Base-by-base conservation (phyloP, 92 coral and sea anemone species). In the Muricea muricata region DNA sequence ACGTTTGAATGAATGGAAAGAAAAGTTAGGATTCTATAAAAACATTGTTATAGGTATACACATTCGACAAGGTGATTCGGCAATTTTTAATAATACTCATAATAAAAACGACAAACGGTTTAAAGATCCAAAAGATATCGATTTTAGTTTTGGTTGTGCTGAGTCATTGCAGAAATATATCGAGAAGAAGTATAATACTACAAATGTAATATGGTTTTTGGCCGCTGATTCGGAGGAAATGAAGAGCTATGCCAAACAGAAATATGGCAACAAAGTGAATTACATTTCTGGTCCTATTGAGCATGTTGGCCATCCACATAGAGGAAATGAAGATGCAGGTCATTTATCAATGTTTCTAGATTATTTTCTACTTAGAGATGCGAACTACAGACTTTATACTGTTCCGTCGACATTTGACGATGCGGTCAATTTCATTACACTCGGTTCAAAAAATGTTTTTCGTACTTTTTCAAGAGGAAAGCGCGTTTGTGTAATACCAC, bases 301-400 rank as follows among this genome's bases (percentile, higher is more conserved):
- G 60, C 79, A 73, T 46, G 32, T 73, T 39, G 79, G 46, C 46
- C 60, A 15, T 3, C n/a, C 55, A 18, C 42, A 73, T 25, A 61
- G 79, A 15, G 46, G 46, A 17, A 61, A 46, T 6, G 57, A 73
- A n/a, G n/a, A n/a, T n/a, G n/a, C 21, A 0, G 98, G 97, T 10
- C 93, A 93, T 6, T 79, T 90, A 12, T 92, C 93, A 13, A 86
- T 95, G 92, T 58, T 95, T 68, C 93, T 95, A 9, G 98, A 95
- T 67, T 93, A 91, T 42, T 91, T 95, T 72, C 81, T 95, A 20
- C 83, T 95, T 30, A 85, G 92, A 15, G 92, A 95, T 50, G 91
- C 97, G 57, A 95, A 95, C 84, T 93, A 89, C 66, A 88, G 79
- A 6, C 79, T 42, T 11, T 73, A 40, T 29, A 20, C 56, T 40